Evolutionary conservation across 2,888 invertebrate genomes (phyloP).

Genomic region (Polydrusus pterygomalis): DNA sequence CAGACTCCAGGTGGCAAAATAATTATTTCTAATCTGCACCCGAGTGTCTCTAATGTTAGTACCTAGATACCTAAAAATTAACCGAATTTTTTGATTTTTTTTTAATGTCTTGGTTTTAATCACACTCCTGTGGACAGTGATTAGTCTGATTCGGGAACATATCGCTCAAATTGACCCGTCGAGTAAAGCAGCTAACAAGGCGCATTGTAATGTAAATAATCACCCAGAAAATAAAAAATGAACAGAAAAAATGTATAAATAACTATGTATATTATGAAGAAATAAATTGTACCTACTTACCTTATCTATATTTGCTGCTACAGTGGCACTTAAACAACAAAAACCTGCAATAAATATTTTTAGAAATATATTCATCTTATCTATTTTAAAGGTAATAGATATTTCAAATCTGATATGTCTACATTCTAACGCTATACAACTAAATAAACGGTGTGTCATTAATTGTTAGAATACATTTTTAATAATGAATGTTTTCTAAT

Average conservation of each 20-base stretch:
- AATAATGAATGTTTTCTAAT: neutral
- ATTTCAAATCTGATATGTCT: neutral
- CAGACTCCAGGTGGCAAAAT: too few species aligned
- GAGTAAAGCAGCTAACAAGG: too few species aligned
- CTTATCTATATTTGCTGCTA: neutral
- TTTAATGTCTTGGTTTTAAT: too few species aligned
- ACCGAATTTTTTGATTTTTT: too few species aligned
- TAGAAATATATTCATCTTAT: neutral
- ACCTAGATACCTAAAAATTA: too few species aligned
- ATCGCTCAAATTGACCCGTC: too few species aligned
- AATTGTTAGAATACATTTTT: neutral
- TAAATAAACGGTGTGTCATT: neutral
- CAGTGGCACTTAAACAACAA: neutral
- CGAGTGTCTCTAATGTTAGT: too few species aligned
- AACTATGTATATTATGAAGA: neutral
- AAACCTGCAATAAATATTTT: neutral
- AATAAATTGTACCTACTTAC: neutral
- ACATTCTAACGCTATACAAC: neutral
- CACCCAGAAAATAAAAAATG: too few species aligned
- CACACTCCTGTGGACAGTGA: too few species aligned
- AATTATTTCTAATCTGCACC: too few species aligned
- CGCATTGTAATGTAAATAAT: too few species aligned
- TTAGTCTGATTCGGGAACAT: too few species aligned
- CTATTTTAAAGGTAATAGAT: neutral
- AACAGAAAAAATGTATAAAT: neutral